Evolutionary conservation across 2,113 vertebrate species (phyloP).

Genomic region (Semnornis frantzii): DNA sequence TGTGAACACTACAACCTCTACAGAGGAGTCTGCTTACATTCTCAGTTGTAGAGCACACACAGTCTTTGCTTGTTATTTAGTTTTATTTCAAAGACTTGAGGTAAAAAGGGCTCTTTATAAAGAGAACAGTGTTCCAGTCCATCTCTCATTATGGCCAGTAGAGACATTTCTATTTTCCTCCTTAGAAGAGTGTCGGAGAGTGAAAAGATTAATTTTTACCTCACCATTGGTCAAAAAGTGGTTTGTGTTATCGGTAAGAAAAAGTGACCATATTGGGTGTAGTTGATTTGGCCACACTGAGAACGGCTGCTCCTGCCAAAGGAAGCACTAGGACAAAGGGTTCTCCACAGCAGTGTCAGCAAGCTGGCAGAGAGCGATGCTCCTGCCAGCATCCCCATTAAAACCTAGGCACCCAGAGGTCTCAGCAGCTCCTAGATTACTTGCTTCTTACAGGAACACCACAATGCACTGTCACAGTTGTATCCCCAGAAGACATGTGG

Average conservation of each 20-base stretch:
- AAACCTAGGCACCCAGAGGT: neutral
- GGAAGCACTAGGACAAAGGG: conserved; percentile 31
- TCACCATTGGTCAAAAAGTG: neutral
- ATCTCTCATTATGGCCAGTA: neutral
- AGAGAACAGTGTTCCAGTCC: neutral
- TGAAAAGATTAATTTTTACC: neutral
- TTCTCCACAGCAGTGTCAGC: neutral
- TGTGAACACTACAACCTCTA: neutral
- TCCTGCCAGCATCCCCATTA: neutral
- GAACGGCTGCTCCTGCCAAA: conserved; percentile 42
- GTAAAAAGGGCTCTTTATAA: neutral
- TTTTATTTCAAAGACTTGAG: neutral
- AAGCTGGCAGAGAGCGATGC: neutral
- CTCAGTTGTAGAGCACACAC: neutral
- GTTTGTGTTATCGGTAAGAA: neutral
- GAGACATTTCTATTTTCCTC: neutral
- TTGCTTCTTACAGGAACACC: neutral
- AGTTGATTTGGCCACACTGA: neutral
- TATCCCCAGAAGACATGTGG: no score
- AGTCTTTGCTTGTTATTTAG: neutral
- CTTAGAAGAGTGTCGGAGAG: neutral
- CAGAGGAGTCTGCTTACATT: neutral
- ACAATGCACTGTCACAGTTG: neutral
- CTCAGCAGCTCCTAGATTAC: neutral
- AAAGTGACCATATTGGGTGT: neutral